Conservation (phyloP, 2,888 invertebrate genomes). For the Diaprepes abbreviatus region DNA sequence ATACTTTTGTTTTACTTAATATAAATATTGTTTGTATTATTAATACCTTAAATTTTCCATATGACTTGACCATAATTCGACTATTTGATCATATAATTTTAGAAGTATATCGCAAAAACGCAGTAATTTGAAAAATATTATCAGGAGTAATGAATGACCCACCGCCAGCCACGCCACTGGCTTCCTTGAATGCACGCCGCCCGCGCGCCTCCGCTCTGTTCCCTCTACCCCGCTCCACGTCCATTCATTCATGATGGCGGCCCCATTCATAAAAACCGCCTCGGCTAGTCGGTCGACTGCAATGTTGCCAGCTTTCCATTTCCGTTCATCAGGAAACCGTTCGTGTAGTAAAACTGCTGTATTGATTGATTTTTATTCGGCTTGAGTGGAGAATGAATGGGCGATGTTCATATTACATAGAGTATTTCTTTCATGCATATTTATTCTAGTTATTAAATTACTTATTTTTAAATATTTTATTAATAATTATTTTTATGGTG, state of each 20-base stretch:
- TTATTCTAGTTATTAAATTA: too few relatives aligned
- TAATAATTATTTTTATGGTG: too few relatives aligned
- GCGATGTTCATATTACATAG: slow-evolving; percentile 8
- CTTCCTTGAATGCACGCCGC: slow-evolving; percentile 70
- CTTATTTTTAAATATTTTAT: too few relatives aligned
- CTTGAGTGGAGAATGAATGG: slow-evolving; percentile 26
- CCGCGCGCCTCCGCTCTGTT: slow-evolving; percentile 39
- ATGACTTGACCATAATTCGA: too few relatives aligned
- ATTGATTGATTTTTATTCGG: slow-evolving; percentile 39
- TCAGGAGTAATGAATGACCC: slow-evolving; percentile 21
- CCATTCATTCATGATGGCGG: slow-evolving; percentile 78
- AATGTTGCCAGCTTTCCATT: slow-evolving; percentile 41
- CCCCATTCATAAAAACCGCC: slow-evolving; percentile 79
- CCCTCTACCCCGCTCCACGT: slow-evolving; percentile 34
- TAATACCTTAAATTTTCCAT: too few relatives aligned
- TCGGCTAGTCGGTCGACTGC: slow-evolving; percentile 47
- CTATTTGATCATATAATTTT: too few relatives aligned
- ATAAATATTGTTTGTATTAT: too few relatives aligned
- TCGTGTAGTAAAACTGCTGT: neutral
- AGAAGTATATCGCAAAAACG: too few relatives aligned
- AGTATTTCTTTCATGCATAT: too few relatives aligned
- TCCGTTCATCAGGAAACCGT: slow-evolving; percentile 42
- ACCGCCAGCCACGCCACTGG: slow-evolving; percentile 53
- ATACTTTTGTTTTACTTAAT: too few relatives aligned
- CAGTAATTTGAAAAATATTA: neutral